phyloP scores from a whole-genome alignment of 2,113 vertebrate species.

The Notiomystis cincta region DNA sequence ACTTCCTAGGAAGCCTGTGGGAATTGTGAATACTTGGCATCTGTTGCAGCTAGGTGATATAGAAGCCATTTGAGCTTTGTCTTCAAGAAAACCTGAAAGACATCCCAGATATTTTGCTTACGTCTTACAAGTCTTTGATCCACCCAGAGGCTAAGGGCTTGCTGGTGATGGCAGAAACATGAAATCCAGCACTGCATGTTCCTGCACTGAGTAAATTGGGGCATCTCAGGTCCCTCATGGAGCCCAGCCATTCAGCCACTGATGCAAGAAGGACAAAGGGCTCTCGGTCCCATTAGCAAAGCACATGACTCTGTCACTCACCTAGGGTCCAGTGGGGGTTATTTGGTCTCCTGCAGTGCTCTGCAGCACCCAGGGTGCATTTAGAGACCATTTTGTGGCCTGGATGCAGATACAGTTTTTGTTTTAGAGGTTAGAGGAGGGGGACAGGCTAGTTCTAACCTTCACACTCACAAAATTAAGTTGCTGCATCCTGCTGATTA shows the following conservation, averaged over 20 bases:
- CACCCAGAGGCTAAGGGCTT: background rate
- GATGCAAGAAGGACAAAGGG: background rate
- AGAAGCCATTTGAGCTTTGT: background rate
- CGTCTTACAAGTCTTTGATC: background rate
- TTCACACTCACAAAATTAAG: background rate
- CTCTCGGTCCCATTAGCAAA: background rate
- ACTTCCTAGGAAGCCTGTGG: background rate
- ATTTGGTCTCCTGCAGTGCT: background rate
- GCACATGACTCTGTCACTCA: background rate
- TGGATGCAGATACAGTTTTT: background rate
- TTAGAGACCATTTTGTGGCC: background rate
- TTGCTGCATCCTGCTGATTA: background rate
- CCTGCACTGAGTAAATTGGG: background rate
- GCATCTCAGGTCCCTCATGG: fast-evolving
- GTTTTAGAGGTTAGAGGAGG: background rate
- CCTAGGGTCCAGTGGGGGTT: too few species aligned
- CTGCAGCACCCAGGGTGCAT: background rate
- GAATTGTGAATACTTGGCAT: background rate
- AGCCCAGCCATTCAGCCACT: background rate
- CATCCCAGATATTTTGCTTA: background rate
- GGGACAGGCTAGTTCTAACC: background rate
- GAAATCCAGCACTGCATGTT: background rate
- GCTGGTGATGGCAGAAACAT: background rate
- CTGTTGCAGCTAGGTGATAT: background rate
- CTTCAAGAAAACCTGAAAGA: background rate